These are phyloP conservation scores for Lochmaea capreae DNA, from an alignment of 2,888 invertebrate genomes.

Conservation along the genomic window DNA sequence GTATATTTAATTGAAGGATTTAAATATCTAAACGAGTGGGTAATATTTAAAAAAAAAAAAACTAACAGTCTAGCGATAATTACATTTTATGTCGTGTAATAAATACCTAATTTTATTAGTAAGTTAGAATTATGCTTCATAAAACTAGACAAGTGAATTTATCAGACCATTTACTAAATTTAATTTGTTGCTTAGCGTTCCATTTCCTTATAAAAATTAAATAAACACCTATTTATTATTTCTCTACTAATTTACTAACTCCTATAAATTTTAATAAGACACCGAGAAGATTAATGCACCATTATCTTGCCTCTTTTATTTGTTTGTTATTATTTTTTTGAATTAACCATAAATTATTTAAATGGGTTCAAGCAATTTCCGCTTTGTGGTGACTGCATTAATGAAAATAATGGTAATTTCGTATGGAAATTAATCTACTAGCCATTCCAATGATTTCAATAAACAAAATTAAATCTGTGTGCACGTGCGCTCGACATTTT, in stretches of 20 bases:
- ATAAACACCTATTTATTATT: conserved; percentile 23
- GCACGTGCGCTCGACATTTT: conserved; percentile 9
- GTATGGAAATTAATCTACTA: conserved; percentile 18
- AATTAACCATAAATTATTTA: conserved; percentile 31
- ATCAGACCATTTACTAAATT: conserved; percentile 11
- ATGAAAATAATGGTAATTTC: conserved; percentile 23
- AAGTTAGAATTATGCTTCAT: background rate
- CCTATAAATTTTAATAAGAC: conserved; percentile 27
- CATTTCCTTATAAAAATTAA: conserved; percentile 14
- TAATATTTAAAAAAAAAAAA: no score
- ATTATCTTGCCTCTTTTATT: conserved; percentile 24
- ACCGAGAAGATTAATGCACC: conserved; percentile 16
- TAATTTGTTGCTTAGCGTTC: conserved; percentile 1
- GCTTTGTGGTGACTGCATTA: conserved; percentile 16
- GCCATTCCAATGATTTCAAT: conserved; percentile 18
- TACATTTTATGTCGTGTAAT: background rate
- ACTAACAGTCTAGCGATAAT: background rate
- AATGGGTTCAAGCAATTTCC: conserved; percentile 23
- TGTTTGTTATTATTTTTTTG: conserved; percentile 14
- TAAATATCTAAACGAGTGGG: no score
- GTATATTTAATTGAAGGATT: no score
- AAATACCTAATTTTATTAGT: background rate
- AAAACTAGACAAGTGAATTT: conserved; percentile 9
- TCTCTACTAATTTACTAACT: conserved; percentile 17
- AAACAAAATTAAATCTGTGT: background rate